Evolutionary conservation across 2,888 invertebrate species (phyloP).

Genomic region (Nezara viridula): DNA sequence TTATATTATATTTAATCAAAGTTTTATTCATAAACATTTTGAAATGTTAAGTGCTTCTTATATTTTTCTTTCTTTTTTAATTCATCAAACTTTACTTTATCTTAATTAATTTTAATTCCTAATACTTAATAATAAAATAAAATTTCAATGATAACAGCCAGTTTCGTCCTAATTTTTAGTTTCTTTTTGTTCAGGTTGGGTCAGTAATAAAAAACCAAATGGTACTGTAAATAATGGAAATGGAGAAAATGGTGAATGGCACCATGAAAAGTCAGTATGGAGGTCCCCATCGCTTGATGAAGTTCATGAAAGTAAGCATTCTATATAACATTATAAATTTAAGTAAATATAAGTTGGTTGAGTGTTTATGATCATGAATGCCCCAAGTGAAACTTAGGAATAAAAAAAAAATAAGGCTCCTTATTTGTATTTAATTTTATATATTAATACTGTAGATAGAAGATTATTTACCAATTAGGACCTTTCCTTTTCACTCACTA

Average conservation of each 20-base stretch:
- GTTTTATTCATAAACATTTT: background rate
- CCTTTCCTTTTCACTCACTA: too few relatives aligned
- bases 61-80: background rate
- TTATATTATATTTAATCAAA: too few relatives aligned
- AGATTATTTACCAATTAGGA: too few relatives aligned
- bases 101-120: background rate
- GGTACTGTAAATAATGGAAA: slow-evolving; percentile 32
- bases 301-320: slow-evolving; percentile 62
- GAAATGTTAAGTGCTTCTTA: background rate
- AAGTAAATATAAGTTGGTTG: background rate
- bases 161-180: background rate
- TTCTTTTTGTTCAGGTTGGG: slow-evolving; percentile 61
- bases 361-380: too few relatives aligned
- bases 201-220: slow-evolving; percentile 59
- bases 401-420: too few relatives aligned
- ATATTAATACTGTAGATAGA: too few relatives aligned
- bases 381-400: too few relatives aligned
- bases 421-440: too few relatives aligned
- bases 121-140: background rate
- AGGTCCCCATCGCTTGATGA: slow-evolving; percentile 63
- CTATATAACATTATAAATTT: background rate
- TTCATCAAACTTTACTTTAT: background rate
- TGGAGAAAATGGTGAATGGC: slow-evolving; percentile 60
- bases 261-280: slow-evolving; percentile 62
- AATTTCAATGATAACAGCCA: background rate